These are phyloP conservation scores for Mirza zaza DNA, from an alignment of 2,113 vertebrate species.

Conservation along the genomic window DNA sequence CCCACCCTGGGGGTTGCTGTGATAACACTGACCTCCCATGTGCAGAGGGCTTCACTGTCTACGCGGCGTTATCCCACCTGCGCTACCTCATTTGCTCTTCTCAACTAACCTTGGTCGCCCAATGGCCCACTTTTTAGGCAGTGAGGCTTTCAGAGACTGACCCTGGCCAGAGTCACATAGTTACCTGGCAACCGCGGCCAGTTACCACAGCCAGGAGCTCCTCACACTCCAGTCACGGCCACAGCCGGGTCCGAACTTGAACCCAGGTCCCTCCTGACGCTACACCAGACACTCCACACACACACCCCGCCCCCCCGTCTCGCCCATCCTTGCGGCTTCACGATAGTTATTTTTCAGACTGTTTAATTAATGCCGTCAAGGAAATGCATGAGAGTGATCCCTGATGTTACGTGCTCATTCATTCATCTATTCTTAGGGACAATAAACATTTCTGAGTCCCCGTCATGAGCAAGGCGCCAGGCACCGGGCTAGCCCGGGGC, in stretches of 20 bases:
- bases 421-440: neutral
- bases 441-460: neutral
- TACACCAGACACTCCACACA: neutral
- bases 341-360: neutral
- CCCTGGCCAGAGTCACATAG: neutral
- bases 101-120: neutral
- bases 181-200: neutral
- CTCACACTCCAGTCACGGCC: neutral
- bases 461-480: neutral
- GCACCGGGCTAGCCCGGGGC: neutral
- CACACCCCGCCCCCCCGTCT: neutral
- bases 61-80: neutral
- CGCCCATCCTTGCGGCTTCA: neutral
- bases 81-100: neutral
- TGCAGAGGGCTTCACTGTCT: neutral
- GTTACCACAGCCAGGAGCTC: neutral
- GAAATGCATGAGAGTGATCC: neutral
- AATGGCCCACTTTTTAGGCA: neutral
- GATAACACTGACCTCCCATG: neutral
- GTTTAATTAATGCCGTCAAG: conserved; percentile 6
- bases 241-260: neutral
- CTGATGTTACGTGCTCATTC: neutral
- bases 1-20: neutral
- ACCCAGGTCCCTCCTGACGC: neutral
- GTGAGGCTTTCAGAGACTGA: neutral